A percentile compares a stretch with the other conserved stretches of the same genome.
These are phyloP conservation scores for Calvadosia cruxmelitensis DNA, from an alignment of 30 jellyfish, hydroid and myxozoan species.

Conservation along the genomic window DNA sequence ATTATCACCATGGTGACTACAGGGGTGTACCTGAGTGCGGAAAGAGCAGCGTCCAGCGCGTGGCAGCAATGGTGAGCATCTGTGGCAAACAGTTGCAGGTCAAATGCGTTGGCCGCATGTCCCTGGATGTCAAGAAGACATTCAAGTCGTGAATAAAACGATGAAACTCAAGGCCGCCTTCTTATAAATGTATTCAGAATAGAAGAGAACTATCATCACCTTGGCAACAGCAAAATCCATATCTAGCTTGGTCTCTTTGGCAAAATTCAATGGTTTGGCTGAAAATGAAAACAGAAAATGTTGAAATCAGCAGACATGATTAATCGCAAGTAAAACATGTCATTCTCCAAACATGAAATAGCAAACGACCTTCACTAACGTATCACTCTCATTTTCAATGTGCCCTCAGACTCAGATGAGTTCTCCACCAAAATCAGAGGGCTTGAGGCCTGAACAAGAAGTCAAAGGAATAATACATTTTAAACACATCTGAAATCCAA, in stretches of 20 bases:
- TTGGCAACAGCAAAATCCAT: neutral
- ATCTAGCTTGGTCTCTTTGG: neutral
- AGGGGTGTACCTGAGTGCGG: too few relatives aligned
- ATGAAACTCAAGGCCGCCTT: too few relatives aligned
- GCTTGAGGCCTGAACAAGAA: too few relatives aligned
- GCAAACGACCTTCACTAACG: too few relatives aligned
- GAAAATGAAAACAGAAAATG: neutral
- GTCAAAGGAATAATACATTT: too few relatives aligned
- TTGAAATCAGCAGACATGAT: neutral
- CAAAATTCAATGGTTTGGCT: neutral
- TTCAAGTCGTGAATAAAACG: too few relatives aligned
- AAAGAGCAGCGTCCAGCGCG: neutral
- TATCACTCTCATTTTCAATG: neutral
- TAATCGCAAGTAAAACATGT: neutral
- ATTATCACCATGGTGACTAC: too few relatives aligned
- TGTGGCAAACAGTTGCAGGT: neutral
- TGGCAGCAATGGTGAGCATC: neutral
- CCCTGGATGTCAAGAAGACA: neutral
- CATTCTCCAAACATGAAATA: too few relatives aligned
- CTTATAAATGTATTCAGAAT: too few relatives aligned
- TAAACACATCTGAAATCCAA: too few relatives aligned
- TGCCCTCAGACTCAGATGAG: neutral
- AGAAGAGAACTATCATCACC: too few relatives aligned
- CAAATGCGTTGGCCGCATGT: neutral
- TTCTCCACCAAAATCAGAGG: too few relatives aligned